Conservation (phyloP, 2,797 vertebrate genomes). For the Numenius phaeopus region DNA sequence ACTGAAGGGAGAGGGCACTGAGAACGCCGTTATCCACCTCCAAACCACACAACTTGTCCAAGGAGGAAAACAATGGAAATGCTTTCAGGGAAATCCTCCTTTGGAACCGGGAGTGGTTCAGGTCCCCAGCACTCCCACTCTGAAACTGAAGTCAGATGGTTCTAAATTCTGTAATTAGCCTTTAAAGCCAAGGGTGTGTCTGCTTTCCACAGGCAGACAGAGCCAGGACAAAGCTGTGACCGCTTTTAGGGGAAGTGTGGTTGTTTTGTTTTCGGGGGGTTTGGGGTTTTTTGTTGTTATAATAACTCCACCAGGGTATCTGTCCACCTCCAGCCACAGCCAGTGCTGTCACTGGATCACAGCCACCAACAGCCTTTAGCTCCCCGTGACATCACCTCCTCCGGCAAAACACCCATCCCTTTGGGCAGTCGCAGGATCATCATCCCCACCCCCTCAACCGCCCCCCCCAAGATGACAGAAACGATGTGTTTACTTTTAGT, state of each 20-base stretch:
- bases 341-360: accelerated
- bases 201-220: accelerated
- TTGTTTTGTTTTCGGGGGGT: accelerated
- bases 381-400: not conserved
- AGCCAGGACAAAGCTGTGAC: too few relatives aligned
- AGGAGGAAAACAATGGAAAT: not conserved
- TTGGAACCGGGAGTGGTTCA: not conserved
- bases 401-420: not conserved
- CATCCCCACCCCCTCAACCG: not conserved
- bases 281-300: not conserved
- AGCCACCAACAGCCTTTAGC: not conserved
- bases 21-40: not conserved
- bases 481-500: accelerated
- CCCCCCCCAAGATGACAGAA: not conserved
- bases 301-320: accelerated
- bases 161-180: not conserved
- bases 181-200: not conserved
- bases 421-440: too few relatives aligned
- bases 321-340: not conserved
- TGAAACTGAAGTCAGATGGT: not conserved
- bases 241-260: not conserved
- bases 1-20: not conserved
- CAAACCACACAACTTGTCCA: not conserved
- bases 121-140: not conserved
- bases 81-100: not conserved